Evolutionary conservation across 2,113 vertebrate genomes (phyloP).

Genomic region (Henicopernis longicauda): DNA sequence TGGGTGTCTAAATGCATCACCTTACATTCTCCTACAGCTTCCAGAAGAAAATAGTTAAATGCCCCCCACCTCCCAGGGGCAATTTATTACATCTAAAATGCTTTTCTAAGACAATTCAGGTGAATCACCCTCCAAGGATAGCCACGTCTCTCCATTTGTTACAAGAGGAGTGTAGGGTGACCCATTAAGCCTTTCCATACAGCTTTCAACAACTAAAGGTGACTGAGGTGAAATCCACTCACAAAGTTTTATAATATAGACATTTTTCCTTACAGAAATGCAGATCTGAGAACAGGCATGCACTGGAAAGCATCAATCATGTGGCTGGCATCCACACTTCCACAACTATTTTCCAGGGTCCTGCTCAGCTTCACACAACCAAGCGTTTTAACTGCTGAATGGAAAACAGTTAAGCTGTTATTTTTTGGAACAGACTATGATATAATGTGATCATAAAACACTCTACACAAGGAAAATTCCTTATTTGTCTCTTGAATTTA

Average conservation of each 20-base stretch:
- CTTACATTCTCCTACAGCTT: neutral
- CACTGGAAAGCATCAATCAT: neutral
- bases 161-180: neutral
- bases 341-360: neutral
- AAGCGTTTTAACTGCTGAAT: neutral
- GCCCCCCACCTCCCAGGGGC: neutral
- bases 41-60: neutral
- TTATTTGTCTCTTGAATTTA: neutral
- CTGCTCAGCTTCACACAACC: slow-evolving; percentile 14
- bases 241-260: neutral
- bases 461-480: neutral
- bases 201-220: neutral
- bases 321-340: neutral
- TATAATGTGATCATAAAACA: slow-evolving; percentile 26
- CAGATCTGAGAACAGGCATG: neutral
- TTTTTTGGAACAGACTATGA: neutral
- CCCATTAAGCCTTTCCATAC: neutral
- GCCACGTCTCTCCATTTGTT: neutral
- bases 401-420: slow-evolving; percentile 9
- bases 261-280: neutral
- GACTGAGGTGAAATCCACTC: neutral
- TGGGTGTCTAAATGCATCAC: neutral
- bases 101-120: neutral
- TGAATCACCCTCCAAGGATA: neutral
- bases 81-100: neutral